Percentiles rank a stretch among this genome's conserved stretches.
These are phyloP conservation scores for Catocala nupta DNA, from an alignment of 2,888 invertebrate species.

Conservation along the genomic window DNA sequence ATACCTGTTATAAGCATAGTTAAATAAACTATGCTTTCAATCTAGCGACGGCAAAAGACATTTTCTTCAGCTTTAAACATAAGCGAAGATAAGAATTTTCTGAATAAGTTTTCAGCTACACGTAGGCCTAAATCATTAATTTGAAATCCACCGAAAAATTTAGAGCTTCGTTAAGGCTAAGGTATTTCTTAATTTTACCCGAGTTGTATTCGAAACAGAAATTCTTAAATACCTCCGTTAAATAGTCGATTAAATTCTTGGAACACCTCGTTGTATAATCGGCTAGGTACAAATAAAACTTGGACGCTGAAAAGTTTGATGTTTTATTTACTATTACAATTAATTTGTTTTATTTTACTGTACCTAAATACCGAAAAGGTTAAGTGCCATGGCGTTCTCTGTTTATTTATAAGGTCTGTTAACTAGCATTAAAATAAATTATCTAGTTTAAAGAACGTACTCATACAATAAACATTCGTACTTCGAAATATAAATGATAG, in stretches of 20 bases:
- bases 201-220: no score
- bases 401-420: neutral
- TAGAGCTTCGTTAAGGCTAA: neutral
- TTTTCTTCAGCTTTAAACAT: neutral
- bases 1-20: slow-evolving; percentile 26
- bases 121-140: neutral
- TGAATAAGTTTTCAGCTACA: neutral
- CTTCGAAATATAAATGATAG: no score
- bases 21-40: slow-evolving; percentile 35
- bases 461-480: no score
- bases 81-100: neutral
- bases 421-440: neutral
- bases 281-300: no score
- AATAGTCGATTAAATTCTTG: neutral
- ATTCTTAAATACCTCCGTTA: neutral
- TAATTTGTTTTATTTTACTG: neutral
- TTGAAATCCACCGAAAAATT: neutral
- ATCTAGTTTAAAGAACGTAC: no score
- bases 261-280: no score
- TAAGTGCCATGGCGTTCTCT: no score
- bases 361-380: neutral
- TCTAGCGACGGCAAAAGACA: slow-evolving; percentile 10
- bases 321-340: no score
- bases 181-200: neutral
- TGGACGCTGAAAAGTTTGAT: no score